Base-by-base conservation (phyloP, 1,140 invertebrate species). In the Magallana ariakensis region DNA sequence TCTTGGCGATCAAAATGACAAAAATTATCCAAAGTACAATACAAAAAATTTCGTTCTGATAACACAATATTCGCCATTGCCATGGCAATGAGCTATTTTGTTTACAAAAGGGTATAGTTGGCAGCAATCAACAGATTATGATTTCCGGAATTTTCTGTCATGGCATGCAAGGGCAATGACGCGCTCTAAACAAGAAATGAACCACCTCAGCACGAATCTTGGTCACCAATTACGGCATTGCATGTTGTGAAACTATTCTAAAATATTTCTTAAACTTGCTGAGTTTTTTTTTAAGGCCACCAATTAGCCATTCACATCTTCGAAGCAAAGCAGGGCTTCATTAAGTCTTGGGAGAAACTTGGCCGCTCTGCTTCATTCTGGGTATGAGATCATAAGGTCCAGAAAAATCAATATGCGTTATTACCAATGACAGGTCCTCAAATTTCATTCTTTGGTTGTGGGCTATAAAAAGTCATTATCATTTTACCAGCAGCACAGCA, bases 371-470 rank as follows among this genome's bases (percentile, higher is more conserved):
- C 66, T 75, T 75, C 66, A 46, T 46, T 75, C 66, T 75, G 66
- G 66, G 66, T 75, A 75, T 10, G 22, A 75, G 66, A 75, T 86
- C 81, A 56, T 22, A 86, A 60, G n/a, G 85, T 86, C 85, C 85
- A 86, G 53, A 81, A 82, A 85, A 86, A 86, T 86, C 85, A 86
- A 86, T 86, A 86, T 16, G 11, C 46, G 85, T 82, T 58, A 86
- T 81, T 86, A 82, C 60, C n/a, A 86, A 86, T 58, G 57, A 86
- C 85, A 86, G 80, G 55, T 86, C 85, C 53, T 86, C 85, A 81
- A 82, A 86, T 85, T 85, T 85, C 84, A 85, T 58, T 80, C 81
- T 82, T 75, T 56, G 53, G 55, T 26, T 75, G 75, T 81, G 80
- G 85, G 81, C 75, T 56, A 81, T 86, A 80, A 56, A 80, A 80